Conservation (phyloP, 2,888 invertebrate species). For the Acanthosepion esculentum region DNA sequence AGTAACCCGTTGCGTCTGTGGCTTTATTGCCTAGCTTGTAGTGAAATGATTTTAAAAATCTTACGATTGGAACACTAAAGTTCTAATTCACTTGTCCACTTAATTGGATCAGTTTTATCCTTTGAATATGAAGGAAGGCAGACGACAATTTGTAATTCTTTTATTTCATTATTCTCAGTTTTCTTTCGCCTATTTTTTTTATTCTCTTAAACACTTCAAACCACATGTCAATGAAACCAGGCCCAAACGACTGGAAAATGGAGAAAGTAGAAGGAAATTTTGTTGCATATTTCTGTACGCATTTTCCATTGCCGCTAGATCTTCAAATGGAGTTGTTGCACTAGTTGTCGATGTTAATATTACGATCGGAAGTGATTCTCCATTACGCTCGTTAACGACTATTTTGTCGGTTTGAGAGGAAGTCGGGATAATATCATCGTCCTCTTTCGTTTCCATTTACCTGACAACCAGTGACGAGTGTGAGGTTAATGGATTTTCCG, state of each 20-base stretch:
- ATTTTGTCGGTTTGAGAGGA: slow-evolving; percentile 33
- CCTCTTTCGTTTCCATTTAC: neutral
- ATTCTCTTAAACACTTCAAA: neutral
- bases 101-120: too few relatives aligned
- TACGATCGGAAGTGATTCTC: neutral
- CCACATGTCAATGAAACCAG: neutral
- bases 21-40: too few relatives aligned
- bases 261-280: neutral
- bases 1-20: too few relatives aligned
- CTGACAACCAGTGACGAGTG: neutral
- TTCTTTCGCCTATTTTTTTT: too few relatives aligned
- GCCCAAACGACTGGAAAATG: neutral
- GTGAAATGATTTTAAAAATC: too few relatives aligned
- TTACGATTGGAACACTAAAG: too few relatives aligned
- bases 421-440: neutral
- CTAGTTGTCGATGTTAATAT: neutral
- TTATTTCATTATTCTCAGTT: too few relatives aligned
- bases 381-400: neutral
- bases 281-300: too few relatives aligned
- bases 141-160: too few relatives aligned
- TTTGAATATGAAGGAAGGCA: too few relatives aligned
- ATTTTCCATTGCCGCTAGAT: neutral
- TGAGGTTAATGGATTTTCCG: neutral
- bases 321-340: neutral
- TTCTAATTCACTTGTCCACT: too few relatives aligned